Evolutionary conservation across 2,888 invertebrate species (phyloP), one percentile per base, ranked within the genome.

Genomic region (Acronicta aceris): DNA sequence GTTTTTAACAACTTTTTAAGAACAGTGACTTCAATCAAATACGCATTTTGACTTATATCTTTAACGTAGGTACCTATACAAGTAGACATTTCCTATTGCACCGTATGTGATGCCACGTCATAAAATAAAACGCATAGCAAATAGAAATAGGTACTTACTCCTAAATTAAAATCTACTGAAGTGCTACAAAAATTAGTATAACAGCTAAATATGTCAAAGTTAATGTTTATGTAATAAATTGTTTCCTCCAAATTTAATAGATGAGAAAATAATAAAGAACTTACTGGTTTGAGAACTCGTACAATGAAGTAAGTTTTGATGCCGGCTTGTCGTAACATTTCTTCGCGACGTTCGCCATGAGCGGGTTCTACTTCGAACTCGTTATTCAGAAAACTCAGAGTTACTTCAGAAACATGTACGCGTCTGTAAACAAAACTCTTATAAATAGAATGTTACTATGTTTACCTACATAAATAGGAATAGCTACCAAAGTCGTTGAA

Each of bases 331-430:
- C 98, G 95, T 58, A 99, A 94, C 79, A 97, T 96, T 90, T 99
- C 98, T 87, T 99, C 99, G n/a, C 98, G 95, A 71, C 97, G 97
- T 87, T 98, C 98, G 0, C 98, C 99, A 85, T 96, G 96, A 0
- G 97, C 98, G 4, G 98, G 97, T 86, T 98, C 98, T 75, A 99
- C 98, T 92, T 98, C 98, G 87, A 99, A 99, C 89, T 98, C 98
- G 40, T 97, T 97, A 85, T 96, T 97, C 74, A 99, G 95, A 89
- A 97, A 98, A 79, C 97, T 96, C 82, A 98, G 95, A 1, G 99
- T 99, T 82, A 97, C 97, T 87, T 98, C 98, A 38, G 98, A 99
- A 80, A 99, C 97, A 91, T 99, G 99, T 21, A 99, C 99, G 72
- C 98, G 96, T 72, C 98, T 98, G 90, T 53, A 94, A 93, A 76